Evolutionary conservation across 2,888 invertebrate genomes (phyloP).

Genomic region (Campoplex nolae): DNA sequence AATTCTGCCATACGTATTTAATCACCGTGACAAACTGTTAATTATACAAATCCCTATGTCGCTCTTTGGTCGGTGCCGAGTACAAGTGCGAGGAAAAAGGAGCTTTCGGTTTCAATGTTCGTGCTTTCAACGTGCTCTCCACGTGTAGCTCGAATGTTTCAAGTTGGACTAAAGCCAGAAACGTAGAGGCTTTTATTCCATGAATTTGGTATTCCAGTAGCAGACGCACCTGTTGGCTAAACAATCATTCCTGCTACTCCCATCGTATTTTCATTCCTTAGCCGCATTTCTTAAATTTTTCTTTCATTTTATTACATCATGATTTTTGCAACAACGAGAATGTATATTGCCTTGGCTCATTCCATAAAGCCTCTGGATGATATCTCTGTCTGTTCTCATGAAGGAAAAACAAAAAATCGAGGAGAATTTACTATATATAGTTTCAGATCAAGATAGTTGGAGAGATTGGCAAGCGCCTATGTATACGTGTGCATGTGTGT

Average conservation of each 20-base stretch:
- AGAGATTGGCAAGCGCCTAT: constrained; percentile 62
- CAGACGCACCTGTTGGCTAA: constrained; percentile 67
- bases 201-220: constrained; percentile 57
- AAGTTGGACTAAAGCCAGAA: constrained; percentile 63
- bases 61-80: constrained; percentile 1
- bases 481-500: background rate
- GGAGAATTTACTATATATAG: constrained; percentile 57
- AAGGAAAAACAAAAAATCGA: constrained; percentile 22
- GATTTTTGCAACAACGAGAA: constrained; percentile 50
- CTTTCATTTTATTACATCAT: constrained; percentile 47
- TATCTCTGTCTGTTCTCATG: constrained; percentile 57
- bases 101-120: constrained; percentile 43
- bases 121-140: constrained; percentile 42
- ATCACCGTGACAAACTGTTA: constrained; percentile 61
- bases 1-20: constrained; percentile 26
- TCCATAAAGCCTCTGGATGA: constrained; percentile 59
- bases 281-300: constrained; percentile 36
- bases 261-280: constrained; percentile 34
- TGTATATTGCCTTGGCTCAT: constrained; percentile 22
- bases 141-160: constrained; percentile 46
- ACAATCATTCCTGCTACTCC: constrained; percentile 53
- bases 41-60: constrained; percentile 44
- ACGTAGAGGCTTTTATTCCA: constrained; percentile 51
- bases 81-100: constrained; percentile 1
- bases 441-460: constrained; percentile 65